phyloP scores from a whole-genome alignment of 2,113 vertebrate genomes.

The Sciurus niger region DNA sequence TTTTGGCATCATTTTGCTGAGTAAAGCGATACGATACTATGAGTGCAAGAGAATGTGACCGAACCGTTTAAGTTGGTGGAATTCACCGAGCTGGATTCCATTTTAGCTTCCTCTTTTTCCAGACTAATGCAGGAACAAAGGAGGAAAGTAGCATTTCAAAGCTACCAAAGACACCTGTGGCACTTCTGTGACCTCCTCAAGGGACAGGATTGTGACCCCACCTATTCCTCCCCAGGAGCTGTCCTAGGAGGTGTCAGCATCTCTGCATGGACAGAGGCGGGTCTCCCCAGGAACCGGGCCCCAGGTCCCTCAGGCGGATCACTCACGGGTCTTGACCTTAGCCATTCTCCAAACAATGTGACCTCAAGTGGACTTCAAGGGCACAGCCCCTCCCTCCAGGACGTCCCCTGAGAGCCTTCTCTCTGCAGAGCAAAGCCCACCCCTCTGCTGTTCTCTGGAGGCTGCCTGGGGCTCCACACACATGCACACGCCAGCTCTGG shows the following conservation, averaged over 20 bases:
- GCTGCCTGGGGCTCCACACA: fast-evolving
- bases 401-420: background rate
- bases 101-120: background rate
- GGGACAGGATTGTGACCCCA: background rate
- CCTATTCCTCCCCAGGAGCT: background rate
- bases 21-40: fast-evolving
- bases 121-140: background rate
- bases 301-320: background rate
- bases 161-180: background rate
- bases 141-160: background rate
- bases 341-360: background rate
- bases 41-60: fast-evolving
- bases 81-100: fast-evolving
- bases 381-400: no score
- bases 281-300: background rate
- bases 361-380: background rate
- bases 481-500: background rate
- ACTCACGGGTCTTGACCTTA: no score
- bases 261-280: fast-evolving
- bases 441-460: fast-evolving
- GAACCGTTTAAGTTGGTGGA: background rate
- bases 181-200: background rate
- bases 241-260: background rate
- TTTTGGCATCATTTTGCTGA: background rate
- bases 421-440: background rate